These are phyloP conservation scores for Gnatocerus cornutus DNA, from an alignment of 2,888 invertebrate species.

Conservation along the genomic window DNA sequence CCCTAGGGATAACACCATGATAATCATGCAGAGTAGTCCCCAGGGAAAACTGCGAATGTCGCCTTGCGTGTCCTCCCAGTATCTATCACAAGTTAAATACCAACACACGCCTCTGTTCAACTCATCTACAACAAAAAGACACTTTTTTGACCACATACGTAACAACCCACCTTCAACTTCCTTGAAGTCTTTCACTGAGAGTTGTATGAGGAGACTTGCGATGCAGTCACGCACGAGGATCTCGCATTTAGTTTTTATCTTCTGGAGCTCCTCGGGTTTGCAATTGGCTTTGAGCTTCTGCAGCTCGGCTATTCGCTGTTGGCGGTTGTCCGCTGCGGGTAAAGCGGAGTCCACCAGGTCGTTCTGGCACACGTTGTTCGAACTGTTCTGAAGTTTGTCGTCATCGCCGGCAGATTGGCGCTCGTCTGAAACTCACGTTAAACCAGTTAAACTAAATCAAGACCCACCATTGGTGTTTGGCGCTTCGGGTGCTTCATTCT, in stretches of 20 bases:
- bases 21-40: constrained; percentile 84
- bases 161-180: constrained; percentile 84
- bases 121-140: constrained; percentile 81
- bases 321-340: constrained; percentile 79
- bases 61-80: constrained; percentile 89
- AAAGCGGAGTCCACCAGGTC: constrained; percentile 82
- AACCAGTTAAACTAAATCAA: background rate
- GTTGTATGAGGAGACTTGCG: constrained; percentile 84
- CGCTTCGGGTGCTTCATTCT: constrained; percentile 63
- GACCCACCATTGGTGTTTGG: constrained; percentile 56
- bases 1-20: constrained; percentile 86
- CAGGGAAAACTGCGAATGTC: constrained; percentile 86
- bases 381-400: constrained; percentile 66
- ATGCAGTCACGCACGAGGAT: constrained; percentile 87
- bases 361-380: constrained; percentile 74
- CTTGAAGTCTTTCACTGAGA: constrained; percentile 87
- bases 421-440: constrained; percentile 56
- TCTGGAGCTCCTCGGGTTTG: constrained; percentile 85
- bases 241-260: constrained; percentile 75
- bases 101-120: constrained; percentile 92
- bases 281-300: constrained; percentile 86
- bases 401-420: constrained; percentile 62
- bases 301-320: constrained; percentile 79
- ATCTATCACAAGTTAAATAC: constrained; percentile 93
- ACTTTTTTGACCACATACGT: too few species aligned